A percentile compares a stretch with the other conserved stretches of the same genome.
Evolutionary conservation across 2,888 invertebrate species (phyloP).

Genomic region (Artemia sinica): DNA sequence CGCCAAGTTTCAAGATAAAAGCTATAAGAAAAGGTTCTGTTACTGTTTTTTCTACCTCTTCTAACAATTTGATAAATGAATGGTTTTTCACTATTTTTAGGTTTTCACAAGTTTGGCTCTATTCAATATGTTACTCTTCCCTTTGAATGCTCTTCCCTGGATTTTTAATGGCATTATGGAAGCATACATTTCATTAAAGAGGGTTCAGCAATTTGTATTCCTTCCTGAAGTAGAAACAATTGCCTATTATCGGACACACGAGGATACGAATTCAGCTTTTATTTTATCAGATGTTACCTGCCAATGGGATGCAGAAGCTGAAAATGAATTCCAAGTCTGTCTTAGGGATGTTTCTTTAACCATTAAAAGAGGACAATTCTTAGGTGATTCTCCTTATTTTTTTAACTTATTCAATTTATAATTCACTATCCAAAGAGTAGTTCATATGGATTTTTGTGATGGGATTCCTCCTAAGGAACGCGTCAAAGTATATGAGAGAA

Average conservation of each 20-base stretch:
- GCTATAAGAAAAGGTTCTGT: not conserved
- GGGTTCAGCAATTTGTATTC: constrained; percentile 56
- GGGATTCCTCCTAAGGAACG: no score
- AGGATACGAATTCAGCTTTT: not conserved
- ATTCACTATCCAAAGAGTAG: no score
- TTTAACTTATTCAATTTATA: not conserved
- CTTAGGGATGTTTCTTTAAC: not conserved
- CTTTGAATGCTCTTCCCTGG: constrained; percentile 95
- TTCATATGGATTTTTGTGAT: no score
- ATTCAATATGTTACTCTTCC: constrained; percentile 85
- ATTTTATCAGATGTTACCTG: not conserved
- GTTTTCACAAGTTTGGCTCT: constrained; percentile 85
- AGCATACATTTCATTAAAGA: constrained; percentile 79
- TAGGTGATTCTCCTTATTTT: not conserved
- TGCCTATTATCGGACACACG: constrained; percentile 3
- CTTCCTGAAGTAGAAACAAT: constrained; percentile 19
- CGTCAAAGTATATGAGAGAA: no score
- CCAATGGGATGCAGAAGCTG: not conserved
- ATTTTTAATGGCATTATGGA: constrained; percentile 89
- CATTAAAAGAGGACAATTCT: not conserved
- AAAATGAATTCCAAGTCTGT: not conserved
- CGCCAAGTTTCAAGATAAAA: no score
- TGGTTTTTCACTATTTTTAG: constrained; percentile 29
- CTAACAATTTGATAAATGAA: constrained; percentile 7
- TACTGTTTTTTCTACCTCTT: not conserved